Conservation (phyloP, 2,113 vertebrate genomes). For the Triplophysa rosa region DNA sequence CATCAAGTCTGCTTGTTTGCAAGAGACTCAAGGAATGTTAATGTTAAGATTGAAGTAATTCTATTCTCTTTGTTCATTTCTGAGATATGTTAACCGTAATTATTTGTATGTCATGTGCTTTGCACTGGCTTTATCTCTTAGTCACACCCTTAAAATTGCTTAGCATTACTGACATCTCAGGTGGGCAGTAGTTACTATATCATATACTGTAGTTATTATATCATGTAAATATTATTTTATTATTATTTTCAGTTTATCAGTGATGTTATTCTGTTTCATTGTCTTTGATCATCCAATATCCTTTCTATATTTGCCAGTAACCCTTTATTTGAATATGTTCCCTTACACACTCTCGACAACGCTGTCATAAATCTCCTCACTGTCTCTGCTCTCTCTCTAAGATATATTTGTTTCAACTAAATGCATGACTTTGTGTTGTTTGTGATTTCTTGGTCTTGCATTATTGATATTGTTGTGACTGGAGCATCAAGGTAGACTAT, state of each 20-base stretch:
- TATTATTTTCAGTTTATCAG: constrained; percentile 9
- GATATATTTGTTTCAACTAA: neutral
- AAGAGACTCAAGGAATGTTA: neutral
- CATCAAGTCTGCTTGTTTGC: constrained; percentile 15
- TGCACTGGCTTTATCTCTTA: neutral
- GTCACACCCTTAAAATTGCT: neutral
- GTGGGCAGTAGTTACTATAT: neutral
- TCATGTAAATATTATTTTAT: no score
- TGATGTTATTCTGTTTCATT: constrained; percentile 17
- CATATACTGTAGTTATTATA: neutral
- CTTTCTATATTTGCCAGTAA: constrained; percentile 11
- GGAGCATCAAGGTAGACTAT: neutral
- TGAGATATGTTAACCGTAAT: neutral
- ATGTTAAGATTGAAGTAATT: no score
- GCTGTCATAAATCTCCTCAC: neutral
- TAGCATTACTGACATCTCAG: constrained; percentile 1
- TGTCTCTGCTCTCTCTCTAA: constrained; percentile 6
- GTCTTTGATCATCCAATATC: neutral
- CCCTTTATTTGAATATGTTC: constrained; percentile 36
- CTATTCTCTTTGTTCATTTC: no score
- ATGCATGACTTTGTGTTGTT: neutral
- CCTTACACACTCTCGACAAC: neutral
- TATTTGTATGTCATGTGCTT: neutral
- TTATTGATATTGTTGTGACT: no score
- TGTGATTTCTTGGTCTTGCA: neutral